phyloP scores from a whole-genome alignment of 2,113 vertebrate genomes.

The Aldabrachelys gigantea region DNA sequence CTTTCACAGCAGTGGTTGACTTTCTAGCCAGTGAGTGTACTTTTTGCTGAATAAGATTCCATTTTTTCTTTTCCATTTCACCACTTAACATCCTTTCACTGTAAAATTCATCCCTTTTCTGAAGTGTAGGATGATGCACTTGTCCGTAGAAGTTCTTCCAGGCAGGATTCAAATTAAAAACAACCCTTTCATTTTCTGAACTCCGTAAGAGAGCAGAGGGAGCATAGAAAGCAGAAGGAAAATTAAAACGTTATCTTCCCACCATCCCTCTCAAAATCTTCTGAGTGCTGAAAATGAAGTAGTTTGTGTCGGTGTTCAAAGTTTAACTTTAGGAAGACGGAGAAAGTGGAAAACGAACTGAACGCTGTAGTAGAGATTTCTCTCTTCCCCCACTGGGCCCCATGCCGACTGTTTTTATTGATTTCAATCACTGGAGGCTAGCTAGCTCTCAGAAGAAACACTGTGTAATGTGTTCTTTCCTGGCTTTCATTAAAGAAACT shows the following conservation, averaged over 20 bases:
- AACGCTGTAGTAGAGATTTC: constrained; percentile 62
- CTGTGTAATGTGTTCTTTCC: constrained; percentile 88
- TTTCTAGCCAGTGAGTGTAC: not conserved
- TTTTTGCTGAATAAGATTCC: constrained; percentile 17
- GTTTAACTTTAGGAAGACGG: constrained; percentile 73
- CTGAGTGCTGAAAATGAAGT: constrained; percentile 38
- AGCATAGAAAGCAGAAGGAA: not conserved
- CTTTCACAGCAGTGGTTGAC: not conserved
- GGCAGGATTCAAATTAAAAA: constrained; percentile 38
- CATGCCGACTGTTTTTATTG: constrained; percentile 81
- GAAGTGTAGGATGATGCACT: constrained; percentile 56
- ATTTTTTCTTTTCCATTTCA: constrained; percentile 27
- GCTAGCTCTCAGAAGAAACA: constrained; percentile 78
- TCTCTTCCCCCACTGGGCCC: constrained; percentile 76
- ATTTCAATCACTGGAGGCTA: constrained; percentile 81
- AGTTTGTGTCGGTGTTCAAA: constrained; percentile 59
- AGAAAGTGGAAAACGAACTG: constrained; percentile 74
- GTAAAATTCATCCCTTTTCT: constrained; percentile 46
- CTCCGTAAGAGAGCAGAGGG: not conserved
- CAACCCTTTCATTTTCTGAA: constrained; percentile 24
- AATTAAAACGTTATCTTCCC: constrained; percentile 1
- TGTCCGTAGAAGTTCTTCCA: constrained; percentile 60
- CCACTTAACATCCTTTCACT: constrained; percentile 32
- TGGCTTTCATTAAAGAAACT: constrained; percentile 89
- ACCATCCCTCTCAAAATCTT: constrained; percentile 51